Percentiles rank a stretch among this genome's conserved stretches.
Evolutionary conservation across 2,888 invertebrate genomes (phyloP).

Genomic region (Syritta pipiens): DNA sequence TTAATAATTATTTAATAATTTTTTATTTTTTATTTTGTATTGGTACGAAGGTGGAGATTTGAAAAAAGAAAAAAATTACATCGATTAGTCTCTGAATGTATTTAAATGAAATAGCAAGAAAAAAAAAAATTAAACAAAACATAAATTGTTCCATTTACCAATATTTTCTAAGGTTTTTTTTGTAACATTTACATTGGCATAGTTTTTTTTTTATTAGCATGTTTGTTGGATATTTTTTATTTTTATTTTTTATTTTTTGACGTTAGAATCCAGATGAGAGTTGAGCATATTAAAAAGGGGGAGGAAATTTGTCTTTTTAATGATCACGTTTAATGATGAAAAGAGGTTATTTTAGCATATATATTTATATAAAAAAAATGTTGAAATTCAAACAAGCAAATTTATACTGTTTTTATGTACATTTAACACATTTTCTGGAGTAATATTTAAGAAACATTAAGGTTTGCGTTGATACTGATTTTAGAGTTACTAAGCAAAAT

Average conservation of each 20-base stretch:
- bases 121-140: conserved; percentile 13
- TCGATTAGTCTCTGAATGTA: conserved; percentile 59
- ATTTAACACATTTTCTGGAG: conserved; percentile 3
- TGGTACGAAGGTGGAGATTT: conserved; percentile 42
- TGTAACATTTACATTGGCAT: conserved; percentile 64
- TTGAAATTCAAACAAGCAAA: conserved; percentile 57
- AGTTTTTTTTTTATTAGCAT: conserved; percentile 61
- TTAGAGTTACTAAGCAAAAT: too few species aligned
- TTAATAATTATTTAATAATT: conserved; percentile 5
- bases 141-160: conserved; percentile 74
- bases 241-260: conserved; percentile 67
- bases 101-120: conserved; percentile 14
- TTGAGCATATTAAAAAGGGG: conserved; percentile 69
- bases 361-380: conserved; percentile 16
- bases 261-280: conserved; percentile 69
- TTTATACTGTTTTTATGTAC: conserved; percentile 6
- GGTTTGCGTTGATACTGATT: conserved; percentile 15
- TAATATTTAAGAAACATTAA: conserved; percentile 10
- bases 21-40: conserved; percentile 21
- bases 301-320: conserved; percentile 70
- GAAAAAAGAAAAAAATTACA: conserved; percentile 62
- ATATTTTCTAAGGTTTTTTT: conserved; percentile 75
- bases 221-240: conserved; percentile 72
- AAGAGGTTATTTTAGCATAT: conserved; percentile 49
- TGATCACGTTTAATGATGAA: conserved; percentile 64